Percentiles rank a stretch among this genome's conserved stretches.
These are phyloP conservation scores for Silurus asotus DNA, from an alignment of 2,113 vertebrate species.

Conservation along the genomic window DNA sequence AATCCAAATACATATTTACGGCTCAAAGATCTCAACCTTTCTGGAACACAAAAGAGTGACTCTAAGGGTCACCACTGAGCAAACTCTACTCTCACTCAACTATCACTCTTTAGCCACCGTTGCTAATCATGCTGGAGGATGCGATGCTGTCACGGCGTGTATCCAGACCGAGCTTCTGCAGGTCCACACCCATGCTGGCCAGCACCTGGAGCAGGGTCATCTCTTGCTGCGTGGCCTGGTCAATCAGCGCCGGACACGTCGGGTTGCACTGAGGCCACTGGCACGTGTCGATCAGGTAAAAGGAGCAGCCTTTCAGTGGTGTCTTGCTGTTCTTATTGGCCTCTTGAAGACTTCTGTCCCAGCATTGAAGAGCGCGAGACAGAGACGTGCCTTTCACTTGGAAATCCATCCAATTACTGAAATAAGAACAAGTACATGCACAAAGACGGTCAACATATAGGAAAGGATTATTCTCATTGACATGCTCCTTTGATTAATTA, in stretches of 20 bases:
- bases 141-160: constrained; percentile 64
- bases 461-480: background rate
- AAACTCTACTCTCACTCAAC: constrained; percentile 39
- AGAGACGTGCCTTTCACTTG: constrained; percentile 76
- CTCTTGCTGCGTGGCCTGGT: constrained; percentile 75
- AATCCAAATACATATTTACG: constrained; percentile 57
- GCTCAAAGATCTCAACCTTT: constrained; percentile 58
- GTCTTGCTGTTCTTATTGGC: constrained; percentile 72
- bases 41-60: constrained; percentile 66
- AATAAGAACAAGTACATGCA: background rate
- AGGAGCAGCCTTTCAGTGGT: constrained; percentile 75
- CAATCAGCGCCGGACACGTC: constrained; percentile 77
- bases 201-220: constrained; percentile 77
- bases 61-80: constrained; percentile 63
- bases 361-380: constrained; percentile 78
- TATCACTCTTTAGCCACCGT: constrained; percentile 69
- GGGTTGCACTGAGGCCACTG: constrained; percentile 82
- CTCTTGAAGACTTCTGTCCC: constrained; percentile 79
- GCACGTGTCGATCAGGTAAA: constrained; percentile 78
- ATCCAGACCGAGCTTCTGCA: constrained; percentile 73
- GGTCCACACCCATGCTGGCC: constrained; percentile 75
- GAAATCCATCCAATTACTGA: constrained; percentile 78
- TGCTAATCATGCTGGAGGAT: constrained; percentile 70
- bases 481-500: background rate
- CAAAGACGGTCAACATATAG: background rate